Evolutionary conservation across 2,797 vertebrate species (phyloP).

Genomic region (Helarctos malayanus): DNA sequence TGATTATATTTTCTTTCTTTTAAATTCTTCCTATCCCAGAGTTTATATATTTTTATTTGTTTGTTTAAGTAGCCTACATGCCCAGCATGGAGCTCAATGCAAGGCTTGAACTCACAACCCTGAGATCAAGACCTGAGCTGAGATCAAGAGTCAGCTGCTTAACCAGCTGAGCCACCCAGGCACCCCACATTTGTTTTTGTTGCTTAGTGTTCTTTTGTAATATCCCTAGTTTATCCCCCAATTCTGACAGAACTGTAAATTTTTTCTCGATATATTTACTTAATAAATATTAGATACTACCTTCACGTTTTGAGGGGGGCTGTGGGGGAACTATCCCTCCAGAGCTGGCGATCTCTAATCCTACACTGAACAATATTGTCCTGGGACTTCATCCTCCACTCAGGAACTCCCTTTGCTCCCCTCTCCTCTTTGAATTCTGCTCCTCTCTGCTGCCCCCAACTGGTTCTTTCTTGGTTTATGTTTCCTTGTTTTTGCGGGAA

Average conservation of each 20-base stretch:
- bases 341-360: neutral
- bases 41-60: neutral
- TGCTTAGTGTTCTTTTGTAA: neutral
- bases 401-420: neutral
- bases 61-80: neutral
- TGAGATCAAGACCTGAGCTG: neutral
- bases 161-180: neutral
- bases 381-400: neutral
- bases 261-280: neutral
- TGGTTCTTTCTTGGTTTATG: neutral
- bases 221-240: neutral
- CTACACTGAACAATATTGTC: neutral
- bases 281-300: neutral
- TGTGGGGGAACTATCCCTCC: neutral
- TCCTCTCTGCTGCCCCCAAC: neutral
- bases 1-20: constrained; percentile 38
- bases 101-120: neutral
- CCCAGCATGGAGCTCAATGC: neutral
- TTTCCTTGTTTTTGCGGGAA: neutral
- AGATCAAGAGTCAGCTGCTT: neutral
- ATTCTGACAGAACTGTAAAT: neutral
- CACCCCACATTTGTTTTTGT: neutral
- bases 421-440: neutral
- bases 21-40: neutral
- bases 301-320: neutral